These are phyloP conservation scores for Aphis craccivora DNA, from an alignment of 1,140 invertebrate genomes.

Conservation along the genomic window DNA sequence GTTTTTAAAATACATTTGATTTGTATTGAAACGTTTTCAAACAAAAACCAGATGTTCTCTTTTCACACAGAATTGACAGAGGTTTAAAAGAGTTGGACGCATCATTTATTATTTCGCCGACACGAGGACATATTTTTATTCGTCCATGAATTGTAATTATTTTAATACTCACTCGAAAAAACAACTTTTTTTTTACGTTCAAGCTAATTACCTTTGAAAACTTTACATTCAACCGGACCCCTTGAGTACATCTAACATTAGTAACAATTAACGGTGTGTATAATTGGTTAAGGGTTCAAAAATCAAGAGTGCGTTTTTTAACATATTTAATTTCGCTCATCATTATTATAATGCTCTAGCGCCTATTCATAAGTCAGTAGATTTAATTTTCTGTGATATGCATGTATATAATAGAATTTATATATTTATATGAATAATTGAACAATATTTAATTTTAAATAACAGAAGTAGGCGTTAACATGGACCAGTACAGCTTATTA, in stretches of 20 bases:
- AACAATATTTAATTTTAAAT: conserved; percentile 22
- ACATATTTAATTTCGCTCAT: conserved; percentile 3
- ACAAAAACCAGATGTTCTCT: background rate
- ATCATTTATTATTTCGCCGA: background rate
- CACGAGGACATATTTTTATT: conserved; percentile 10
- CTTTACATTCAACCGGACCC: background rate
- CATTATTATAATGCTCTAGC: conserved; percentile 21
- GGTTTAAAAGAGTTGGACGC: conserved; percentile 3
- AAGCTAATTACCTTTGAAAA: background rate
- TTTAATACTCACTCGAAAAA: background rate
- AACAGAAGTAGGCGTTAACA: conserved; percentile 36
- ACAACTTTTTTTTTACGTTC: background rate
- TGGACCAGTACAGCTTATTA: background rate
- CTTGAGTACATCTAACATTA: background rate
- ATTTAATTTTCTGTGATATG: conserved; percentile 44
- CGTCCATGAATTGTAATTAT: conserved; percentile 22
- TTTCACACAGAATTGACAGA: background rate
- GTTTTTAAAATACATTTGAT: background rate
- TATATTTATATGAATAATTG: background rate
- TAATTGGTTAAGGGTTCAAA: conserved; percentile 25
- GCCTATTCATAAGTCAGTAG: conserved; percentile 44
- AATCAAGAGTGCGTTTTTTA: background rate
- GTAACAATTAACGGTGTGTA: conserved; percentile 22
- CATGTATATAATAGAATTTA: conserved; percentile 7
- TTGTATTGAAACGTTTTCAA: background rate